Conservation (phyloP, 2,797 vertebrate genomes). For the Spinibarbus caldwelli region DNA sequence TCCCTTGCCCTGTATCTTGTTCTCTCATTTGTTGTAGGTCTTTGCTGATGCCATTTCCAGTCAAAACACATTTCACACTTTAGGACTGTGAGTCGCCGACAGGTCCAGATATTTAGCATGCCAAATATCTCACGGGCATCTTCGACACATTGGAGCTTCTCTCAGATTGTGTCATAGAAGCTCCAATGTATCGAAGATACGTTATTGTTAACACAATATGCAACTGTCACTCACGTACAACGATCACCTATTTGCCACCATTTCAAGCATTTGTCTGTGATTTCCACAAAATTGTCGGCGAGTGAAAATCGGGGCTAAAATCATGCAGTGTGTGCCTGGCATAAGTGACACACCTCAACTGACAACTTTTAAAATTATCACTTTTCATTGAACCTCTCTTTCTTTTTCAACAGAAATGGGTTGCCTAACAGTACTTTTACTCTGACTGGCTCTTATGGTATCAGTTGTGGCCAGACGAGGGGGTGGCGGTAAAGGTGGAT, state of each 20-base stretch:
- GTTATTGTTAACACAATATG: no score
- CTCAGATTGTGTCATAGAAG: no score
- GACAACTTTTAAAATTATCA: background rate
- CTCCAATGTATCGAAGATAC: no score
- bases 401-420: conserved; percentile 53
- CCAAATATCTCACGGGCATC: no score
- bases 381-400: background rate
- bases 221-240: background rate
- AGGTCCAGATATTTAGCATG: no score
- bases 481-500: conserved; percentile 7
- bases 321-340: background rate
- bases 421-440: conserved; percentile 38
- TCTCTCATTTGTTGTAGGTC: no score
- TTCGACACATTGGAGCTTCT: no score
- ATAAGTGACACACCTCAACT: background rate
- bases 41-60: no score
- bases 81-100: no score
- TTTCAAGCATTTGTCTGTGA: background rate
- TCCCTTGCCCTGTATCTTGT: no score
- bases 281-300: no score
- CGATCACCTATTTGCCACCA: background rate
- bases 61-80: no score
- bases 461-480: conserved; percentile 15
- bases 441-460: conserved; percentile 51
- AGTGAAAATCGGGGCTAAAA: background rate